Evolutionary conservation across 2,797 vertebrate species (phyloP).

Genomic region (Chanos chanos): DNA sequence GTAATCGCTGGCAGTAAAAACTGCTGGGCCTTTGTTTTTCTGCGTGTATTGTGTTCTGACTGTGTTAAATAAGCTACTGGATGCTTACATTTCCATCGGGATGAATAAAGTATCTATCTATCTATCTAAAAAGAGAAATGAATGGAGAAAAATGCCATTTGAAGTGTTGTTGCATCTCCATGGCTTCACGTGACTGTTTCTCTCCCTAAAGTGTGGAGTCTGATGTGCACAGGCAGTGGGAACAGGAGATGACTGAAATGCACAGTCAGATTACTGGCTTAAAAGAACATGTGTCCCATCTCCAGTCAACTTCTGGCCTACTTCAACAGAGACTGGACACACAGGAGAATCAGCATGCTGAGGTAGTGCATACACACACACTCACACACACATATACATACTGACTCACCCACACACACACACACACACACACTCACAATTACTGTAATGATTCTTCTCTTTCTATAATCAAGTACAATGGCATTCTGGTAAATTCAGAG

Average conservation of each 20-base stretch:
- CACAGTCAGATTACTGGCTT: conserved; percentile 32
- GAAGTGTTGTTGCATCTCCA: too few species aligned
- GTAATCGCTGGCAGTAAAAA: too few species aligned
- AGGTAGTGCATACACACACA: conserved; percentile 16
- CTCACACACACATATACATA: background rate
- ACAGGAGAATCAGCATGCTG: conserved; percentile 26
- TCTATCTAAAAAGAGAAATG: too few species aligned
- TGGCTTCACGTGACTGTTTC: conserved; percentile 1
- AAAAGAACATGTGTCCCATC: conserved; percentile 27
- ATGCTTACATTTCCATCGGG: too few species aligned
- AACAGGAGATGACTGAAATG: conserved; percentile 12
- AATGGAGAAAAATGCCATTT: too few species aligned
- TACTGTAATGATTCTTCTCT: too few species aligned
- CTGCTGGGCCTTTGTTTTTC: too few species aligned
- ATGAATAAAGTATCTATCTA: too few species aligned
- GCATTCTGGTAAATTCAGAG: too few species aligned
- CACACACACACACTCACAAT: too few species aligned
- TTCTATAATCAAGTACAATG: too few species aligned
- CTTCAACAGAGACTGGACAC: conserved; percentile 29
- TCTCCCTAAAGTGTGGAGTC: conserved; percentile 33
- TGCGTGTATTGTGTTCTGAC: too few species aligned
- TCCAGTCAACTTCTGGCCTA: conserved; percentile 20
- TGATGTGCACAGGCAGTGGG: conserved; percentile 16
- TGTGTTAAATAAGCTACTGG: background rate
- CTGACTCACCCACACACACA: background rate